Base-by-base conservation (phyloP, 2,888 invertebrate genomes). In the Tipula unca region DNA sequence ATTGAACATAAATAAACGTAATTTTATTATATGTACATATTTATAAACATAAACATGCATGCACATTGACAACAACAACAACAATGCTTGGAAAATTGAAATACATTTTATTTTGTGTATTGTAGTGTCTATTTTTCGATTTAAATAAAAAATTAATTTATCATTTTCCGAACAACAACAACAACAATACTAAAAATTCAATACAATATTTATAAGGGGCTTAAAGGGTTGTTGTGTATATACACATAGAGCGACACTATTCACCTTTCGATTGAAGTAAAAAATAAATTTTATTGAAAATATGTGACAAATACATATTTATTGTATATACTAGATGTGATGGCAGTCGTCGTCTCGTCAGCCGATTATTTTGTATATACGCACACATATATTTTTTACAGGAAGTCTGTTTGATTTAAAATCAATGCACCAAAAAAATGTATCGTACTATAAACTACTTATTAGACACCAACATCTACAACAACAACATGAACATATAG, bases 1-100 rank as follows among this genome's bases (percentile, higher is more conserved):
- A 69, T 69, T 69, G 69, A 69, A 69, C 69, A 69, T 69, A 69
- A 69, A 69, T 69, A 69, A 69, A 69, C 69, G 69, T 69, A 69
- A 69, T 69, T 69, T 69, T 25, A 69, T 69, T 69, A 25, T 69
- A 69, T 10, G n/a, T n/a, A n/a, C n/a, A n/a, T n/a, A n/a, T n/a
- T n/a, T n/a, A 69, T 69, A 69, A 69, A 69, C 69, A 69, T 69
- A 69, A 69, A 69, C 69, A 69, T 25, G 69, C 10, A 69, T 69
- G 25, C 69, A 69, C 25, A 69, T 69, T 69, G 69, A 69, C 69
- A 25, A 69, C 69, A 69, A 69, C 69, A 25, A 69, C 69, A 69
- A 69, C 69, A 69, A 69, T 69, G 25, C 13, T 69, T 69, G 69
- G 69, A 69, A 69, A 69, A 69, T 69, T 69, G 69, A 69, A 54